Percentiles rank a stretch among this genome's conserved stretches.
These are phyloP conservation scores for Bufo bufo DNA, from an alignment of 2,113 vertebrate genomes.

Conservation along the genomic window DNA sequence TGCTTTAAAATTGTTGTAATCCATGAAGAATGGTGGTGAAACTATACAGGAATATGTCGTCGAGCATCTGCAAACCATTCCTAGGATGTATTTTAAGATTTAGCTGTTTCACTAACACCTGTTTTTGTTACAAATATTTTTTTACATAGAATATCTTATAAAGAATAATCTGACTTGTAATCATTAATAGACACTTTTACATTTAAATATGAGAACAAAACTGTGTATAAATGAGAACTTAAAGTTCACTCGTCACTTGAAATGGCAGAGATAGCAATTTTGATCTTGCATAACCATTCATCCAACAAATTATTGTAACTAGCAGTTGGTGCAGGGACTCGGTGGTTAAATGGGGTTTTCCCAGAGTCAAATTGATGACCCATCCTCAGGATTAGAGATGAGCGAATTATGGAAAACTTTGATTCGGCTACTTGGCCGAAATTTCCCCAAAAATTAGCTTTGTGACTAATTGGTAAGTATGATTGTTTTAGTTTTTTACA, in stretches of 20 bases:
- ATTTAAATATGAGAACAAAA: constrained; percentile 37
- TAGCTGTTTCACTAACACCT: constrained; percentile 39
- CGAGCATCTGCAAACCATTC: constrained; percentile 37
- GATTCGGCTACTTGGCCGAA: too few species aligned
- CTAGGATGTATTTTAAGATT: constrained; percentile 45
- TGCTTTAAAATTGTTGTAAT: constrained; percentile 20
- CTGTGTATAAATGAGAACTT: constrained; percentile 42
- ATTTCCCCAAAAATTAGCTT: too few species aligned
- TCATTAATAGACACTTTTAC: constrained; percentile 48
- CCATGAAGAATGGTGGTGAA: constrained; percentile 39
- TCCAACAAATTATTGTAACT: neutral
- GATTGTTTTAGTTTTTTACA: too few species aligned
- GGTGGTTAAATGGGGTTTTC: too few species aligned
- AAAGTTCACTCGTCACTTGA: neutral
- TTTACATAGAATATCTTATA: constrained; percentile 50
- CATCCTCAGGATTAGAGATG: too few species aligned
- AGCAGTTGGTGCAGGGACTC: too few species aligned
- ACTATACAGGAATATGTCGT: constrained; percentile 27
- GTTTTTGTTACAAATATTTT: constrained; percentile 52
- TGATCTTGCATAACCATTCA: neutral
- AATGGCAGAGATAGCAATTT: neutral
- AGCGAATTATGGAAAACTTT: too few species aligned
- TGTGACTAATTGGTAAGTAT: too few species aligned
- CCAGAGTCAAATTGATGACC: too few species aligned
- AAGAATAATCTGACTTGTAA: constrained; percentile 50